Evolutionary conservation across 2,113 vertebrate genomes (phyloP).

Genomic region (Caloenas nicobarica): DNA sequence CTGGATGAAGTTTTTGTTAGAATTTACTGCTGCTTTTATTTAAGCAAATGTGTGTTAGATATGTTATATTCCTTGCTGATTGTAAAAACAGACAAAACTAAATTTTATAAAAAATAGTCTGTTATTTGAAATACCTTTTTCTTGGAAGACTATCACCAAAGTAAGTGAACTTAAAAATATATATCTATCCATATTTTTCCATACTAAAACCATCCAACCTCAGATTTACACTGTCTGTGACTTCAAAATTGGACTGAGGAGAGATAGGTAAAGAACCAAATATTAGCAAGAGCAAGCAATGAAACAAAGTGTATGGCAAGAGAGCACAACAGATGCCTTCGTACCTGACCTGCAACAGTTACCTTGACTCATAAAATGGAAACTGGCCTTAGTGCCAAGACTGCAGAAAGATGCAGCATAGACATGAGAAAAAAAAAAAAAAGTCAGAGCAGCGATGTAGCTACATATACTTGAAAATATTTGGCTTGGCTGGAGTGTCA

Average conservation of each 20-base stretch:
- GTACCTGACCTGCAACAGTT: background rate
- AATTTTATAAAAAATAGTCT: background rate
- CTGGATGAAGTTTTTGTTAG: background rate
- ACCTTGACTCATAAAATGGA: background rate
- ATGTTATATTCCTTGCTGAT: background rate
- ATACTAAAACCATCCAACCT: background rate
- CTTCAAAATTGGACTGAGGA: background rate
- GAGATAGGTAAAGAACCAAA: background rate
- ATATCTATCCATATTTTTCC: background rate
- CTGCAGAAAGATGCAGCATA: background rate
- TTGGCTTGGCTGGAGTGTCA: conserved; percentile 44
- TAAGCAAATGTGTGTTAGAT: background rate
- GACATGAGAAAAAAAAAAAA: background rate
- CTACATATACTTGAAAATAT: conserved; percentile 7
- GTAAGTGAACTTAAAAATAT: background rate
- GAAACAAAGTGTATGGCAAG: background rate
- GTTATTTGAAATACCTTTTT: background rate
- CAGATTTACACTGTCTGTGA: background rate
- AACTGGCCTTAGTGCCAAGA: background rate
- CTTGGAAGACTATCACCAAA: background rate
- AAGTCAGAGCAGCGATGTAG: background rate
- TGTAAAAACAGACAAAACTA: background rate
- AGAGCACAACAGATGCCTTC: background rate
- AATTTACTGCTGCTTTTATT: background rate
- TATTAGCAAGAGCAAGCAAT: background rate